These are phyloP conservation scores for Capricornis sumatraensis DNA, from an alignment of 2,113 vertebrate genomes.

Conservation along the genomic window DNA sequence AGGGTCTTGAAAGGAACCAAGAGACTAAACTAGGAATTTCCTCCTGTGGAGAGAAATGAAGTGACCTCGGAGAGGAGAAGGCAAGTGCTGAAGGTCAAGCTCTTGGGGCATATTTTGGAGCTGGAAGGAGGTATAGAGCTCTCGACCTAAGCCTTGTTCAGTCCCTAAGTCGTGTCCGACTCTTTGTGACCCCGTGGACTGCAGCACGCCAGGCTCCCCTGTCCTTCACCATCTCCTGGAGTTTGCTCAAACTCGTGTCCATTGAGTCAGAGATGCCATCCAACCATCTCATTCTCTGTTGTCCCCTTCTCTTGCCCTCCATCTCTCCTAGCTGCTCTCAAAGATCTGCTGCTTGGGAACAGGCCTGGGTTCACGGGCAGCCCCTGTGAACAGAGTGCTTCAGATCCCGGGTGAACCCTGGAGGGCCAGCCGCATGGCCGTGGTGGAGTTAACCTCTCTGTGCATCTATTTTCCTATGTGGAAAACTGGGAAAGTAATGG, in stretches of 20 bases:
- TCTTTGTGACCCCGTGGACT: not conserved
- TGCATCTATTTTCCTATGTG: not conserved
- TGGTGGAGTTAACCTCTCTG: not conserved
- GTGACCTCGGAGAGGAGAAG: not conserved
- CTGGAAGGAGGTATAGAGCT: not conserved
- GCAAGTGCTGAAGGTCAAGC: not conserved
- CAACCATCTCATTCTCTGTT: not conserved
- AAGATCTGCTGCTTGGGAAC: not conserved
- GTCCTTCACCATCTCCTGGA: not conserved
- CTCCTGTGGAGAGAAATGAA: not conserved
- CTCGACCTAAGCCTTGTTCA: not conserved
- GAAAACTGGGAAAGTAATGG: not conserved
- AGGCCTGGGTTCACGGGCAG: not conserved
- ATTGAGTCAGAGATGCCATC: not conserved
- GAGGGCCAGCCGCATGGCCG: not conserved
- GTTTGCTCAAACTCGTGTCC: not conserved
- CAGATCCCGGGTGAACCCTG: too few relatives aligned
- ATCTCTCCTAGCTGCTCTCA: not conserved
- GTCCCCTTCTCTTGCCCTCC: not conserved
- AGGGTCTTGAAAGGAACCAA: not conserved
- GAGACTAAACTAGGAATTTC: not conserved
- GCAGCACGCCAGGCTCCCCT: not conserved
- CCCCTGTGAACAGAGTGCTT: not conserved
- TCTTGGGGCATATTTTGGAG: not conserved
- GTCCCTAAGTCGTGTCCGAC: not conserved